Percentiles rank a stretch among this genome's conserved stretches.
Evolutionary conservation across 2,113 vertebrate genomes (phyloP).

Genomic region (Uria aalge): DNA sequence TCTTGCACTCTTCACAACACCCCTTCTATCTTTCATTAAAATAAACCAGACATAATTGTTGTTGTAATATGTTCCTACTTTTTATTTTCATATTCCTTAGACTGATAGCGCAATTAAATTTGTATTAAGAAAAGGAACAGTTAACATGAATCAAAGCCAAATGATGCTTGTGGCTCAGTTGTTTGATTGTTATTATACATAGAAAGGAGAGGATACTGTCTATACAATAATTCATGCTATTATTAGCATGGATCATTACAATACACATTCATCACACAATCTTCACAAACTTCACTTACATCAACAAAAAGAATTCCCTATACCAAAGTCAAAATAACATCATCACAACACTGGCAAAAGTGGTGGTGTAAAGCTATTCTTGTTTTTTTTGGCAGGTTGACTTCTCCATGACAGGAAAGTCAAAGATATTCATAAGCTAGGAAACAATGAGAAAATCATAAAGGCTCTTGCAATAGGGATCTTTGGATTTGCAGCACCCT

Average conservation of each 20-base stretch:
- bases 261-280: background rate
- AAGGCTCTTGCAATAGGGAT: background rate
- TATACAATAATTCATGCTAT: background rate
- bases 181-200: background rate
- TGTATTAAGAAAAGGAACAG: background rate
- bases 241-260: background rate
- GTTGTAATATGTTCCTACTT: background rate
- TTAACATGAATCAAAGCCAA: background rate
- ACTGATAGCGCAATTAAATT: background rate
- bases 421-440: background rate
- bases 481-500: background rate
- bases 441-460: background rate
- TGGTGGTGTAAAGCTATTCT: background rate
- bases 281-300: background rate
- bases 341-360: background rate
- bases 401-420: background rate
- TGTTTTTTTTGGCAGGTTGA: background rate
- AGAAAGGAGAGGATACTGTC: background rate
- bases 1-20: background rate
- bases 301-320: background rate
- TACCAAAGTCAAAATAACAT: background rate
- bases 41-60: background rate
- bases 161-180: background rate
- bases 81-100: background rate
- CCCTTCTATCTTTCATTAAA: background rate